A percentile compares a stretch with the other conserved stretches of the same genome.
Evolutionary conservation across 2,888 invertebrate species (phyloP).

Genomic region (Kuschelorhynchus macadamiae): DNA sequence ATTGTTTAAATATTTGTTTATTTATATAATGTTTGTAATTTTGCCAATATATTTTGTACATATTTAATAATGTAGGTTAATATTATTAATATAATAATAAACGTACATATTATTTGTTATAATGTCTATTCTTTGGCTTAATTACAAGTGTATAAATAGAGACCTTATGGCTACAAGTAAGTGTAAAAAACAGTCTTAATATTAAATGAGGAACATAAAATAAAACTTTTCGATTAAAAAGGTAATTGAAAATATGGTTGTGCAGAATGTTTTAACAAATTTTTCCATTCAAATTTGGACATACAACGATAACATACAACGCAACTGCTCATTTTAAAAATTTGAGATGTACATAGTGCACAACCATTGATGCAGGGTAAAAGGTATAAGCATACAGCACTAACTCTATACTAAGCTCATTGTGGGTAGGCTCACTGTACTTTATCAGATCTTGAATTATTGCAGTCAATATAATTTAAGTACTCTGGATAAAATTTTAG

Average conservation of each 20-base stretch:
- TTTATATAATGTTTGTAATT: conserved; percentile 21
- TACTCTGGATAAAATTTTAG: too few relatives aligned
- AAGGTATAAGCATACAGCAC: too few relatives aligned
- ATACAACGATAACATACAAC: not conserved
- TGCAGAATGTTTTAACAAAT: not conserved
- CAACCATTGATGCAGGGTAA: not conserved
- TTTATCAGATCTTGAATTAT: too few relatives aligned
- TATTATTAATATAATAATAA: conserved; percentile 24
- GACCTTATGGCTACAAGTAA: conserved; percentile 17
- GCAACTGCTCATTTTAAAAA: not conserved
- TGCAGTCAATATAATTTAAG: too few relatives aligned
- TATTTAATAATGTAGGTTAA: conserved; percentile 6
- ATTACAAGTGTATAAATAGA: conserved; percentile 5
- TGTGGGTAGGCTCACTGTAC: too few relatives aligned
- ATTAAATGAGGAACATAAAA: conserved; percentile 29
- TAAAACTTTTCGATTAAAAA: not conserved
- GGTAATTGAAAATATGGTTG: not conserved
- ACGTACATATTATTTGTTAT: conserved; percentile 23
- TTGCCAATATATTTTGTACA: conserved; percentile 24
- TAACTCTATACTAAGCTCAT: too few relatives aligned
- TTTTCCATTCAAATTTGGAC: not conserved
- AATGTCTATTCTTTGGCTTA: conserved; percentile 11
- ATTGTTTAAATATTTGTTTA: conserved; percentile 12
- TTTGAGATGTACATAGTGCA: not conserved
- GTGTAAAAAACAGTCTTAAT: conserved; percentile 40